Evolutionary conservation across 2,113 vertebrate species (phyloP).

Genomic region (Takifugu bimaculatus): DNA sequence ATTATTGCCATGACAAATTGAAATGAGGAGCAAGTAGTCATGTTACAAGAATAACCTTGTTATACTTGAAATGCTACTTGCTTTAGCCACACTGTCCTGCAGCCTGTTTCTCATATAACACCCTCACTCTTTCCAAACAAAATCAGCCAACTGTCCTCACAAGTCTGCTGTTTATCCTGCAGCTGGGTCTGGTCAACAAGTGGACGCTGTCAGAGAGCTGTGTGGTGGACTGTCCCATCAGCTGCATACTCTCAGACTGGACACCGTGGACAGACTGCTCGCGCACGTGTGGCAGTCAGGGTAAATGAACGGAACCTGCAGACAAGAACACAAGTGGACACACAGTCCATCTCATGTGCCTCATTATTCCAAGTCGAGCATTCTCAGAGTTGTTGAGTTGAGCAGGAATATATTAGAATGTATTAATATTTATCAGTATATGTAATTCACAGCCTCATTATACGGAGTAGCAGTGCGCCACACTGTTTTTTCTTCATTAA

Average conservation of each 20-base stretch:
- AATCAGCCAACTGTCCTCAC: neutral
- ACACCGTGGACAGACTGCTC: conserved; percentile 89
- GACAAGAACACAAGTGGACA: conserved; percentile 14
- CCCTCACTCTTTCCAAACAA: too few relatives aligned
- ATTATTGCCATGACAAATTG: too few relatives aligned
- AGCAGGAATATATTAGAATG: conserved; percentile 64
- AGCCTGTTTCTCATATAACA: neutral
- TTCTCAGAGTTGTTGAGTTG: conserved; percentile 32
- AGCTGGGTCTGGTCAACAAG: conserved; percentile 77
- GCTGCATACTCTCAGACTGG: conserved; percentile 89
- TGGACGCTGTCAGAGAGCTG: conserved; percentile 75
- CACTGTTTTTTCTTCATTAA: conserved; percentile 4
- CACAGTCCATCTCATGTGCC: conserved; percentile 11
- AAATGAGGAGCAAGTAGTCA: too few relatives aligned
- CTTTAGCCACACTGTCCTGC: neutral
- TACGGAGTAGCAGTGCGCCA: conserved; percentile 9
- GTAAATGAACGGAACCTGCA: conserved; percentile 66
- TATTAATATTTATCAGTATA: conserved; percentile 49
- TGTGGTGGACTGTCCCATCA: conserved; percentile 83
- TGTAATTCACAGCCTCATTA: conserved; percentile 44
- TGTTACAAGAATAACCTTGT: too few relatives aligned
- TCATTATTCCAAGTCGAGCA: conserved; percentile 47
- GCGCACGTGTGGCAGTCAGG: conserved; percentile 83
- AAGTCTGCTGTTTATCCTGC: conserved; percentile 33
- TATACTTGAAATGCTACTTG: too few relatives aligned